Base-by-base conservation (phyloP, 2,888 invertebrate genomes). In the Tethea ocularis region DNA sequence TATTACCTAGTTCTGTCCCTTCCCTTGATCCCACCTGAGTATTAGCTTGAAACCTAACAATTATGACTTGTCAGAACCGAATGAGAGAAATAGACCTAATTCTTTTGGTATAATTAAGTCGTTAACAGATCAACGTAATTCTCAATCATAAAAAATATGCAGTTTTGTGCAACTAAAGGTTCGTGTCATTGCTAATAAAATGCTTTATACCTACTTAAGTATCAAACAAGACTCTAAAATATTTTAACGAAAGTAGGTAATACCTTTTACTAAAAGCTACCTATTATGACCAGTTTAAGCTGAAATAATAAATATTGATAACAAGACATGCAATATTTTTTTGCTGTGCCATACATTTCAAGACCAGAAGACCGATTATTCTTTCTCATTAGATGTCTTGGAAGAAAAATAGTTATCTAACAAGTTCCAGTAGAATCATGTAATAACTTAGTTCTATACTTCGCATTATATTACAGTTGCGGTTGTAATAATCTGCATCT, bases 1-100 rank as follows among this genome's bases (percentile, higher is more conserved):
- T 86, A 85, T 87, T 80, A 66, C 71, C 72, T 75, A 71, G 52
- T 36, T 66, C 56, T 22, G 33, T 52, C 66, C 79, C 71, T 57
- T 36, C 71, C 77, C 76, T 62, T 66, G 66, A 60, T 68, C 70
- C 74, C 57, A 51, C 52, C 53, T 52, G 67, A 75, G 80, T 81
- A 80, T 82, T 78, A 75, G 85, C 82, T 83, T 84, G 54, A 33
- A 54, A 54, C 33, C 33, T 33, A 26, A 8, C 6, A 24, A 4
- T n/a, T 23, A 20, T 15, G 1, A 46, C 10, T n/a, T 10, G n/a
- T 38, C 7, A 46, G 20, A 46, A 46, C 20, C 1, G 20, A 15
- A 15, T 3, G 15, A 36, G 36, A 36, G 15, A 15, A 36, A 36
- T 13, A 36, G 13, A 36, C 6, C 1, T 15, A 6, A 24, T 7